Evolutionary conservation across 2,888 invertebrate genomes (phyloP), one percentile per base, ranked within the genome.

Genomic region (Anticlea derivata): DNA sequence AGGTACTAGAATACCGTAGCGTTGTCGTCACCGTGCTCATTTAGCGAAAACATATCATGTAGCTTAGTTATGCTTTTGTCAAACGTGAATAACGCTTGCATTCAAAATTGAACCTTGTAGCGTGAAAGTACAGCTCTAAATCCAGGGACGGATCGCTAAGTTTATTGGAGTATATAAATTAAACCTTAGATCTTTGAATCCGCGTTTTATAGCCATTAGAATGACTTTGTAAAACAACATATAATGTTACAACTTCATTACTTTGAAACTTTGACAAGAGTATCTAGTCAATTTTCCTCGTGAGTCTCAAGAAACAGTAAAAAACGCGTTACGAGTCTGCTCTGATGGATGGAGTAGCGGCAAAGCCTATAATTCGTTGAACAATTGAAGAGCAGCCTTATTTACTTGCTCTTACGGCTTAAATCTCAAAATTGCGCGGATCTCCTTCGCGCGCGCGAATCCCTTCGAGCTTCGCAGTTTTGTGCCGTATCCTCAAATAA

Each of bases 11-110:
- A 12, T 20, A 35, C n/a, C 73, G 70, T 71, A 68, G 75, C 73
- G 66, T 73, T 73, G 66, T 67, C 66, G 65, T 69, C 29, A 78
- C 77, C 65, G 44, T 78, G 83, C 80, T 83, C 83, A 81, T 83
- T 82, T 78, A 35, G 40, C 33, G 50, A 48, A 41, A 55, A 43
- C 38, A 10, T 20, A 24, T 33, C 37, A 37, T 43, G 29, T 40
- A 35, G 58, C 59, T 60, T 50, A 58, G 58, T 48, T 31, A 31
- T 31, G 60, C 58, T 61, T 58, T 11, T 51, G 55, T 58, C 38
- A 35, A 50, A 35, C 35, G 44, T 50, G 45, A 41, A 44, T 48
- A 44, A 60, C 55, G 55, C 57, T 60, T 62, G 17, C 3, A 49
- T 26, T 31, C 23, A 6, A 47, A 40, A 43, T 33, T 23, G 24